Conservation (phyloP, 2,888 invertebrate genomes). For the Piscicola geometra region DNA sequence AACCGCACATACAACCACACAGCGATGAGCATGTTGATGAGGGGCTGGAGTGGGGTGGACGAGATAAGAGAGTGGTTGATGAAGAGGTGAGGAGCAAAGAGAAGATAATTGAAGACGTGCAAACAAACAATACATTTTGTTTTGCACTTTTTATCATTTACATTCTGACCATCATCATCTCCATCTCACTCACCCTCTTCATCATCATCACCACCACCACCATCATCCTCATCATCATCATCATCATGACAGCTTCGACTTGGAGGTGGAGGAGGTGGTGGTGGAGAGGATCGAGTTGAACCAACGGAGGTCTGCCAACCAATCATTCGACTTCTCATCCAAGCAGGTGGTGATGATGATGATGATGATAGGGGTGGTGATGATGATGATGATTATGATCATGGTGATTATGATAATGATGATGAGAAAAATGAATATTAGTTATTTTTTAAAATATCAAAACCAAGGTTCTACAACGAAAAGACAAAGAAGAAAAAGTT, state of each 20-base stretch:
- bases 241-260: background rate
- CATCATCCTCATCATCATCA: background rate
- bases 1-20: background rate
- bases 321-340: constrained; percentile 12
- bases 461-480: constrained; percentile 25
- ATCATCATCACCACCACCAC: background rate
- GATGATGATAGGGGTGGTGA: too few species aligned
- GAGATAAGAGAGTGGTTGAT: background rate
- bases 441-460: too few species aligned
- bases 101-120: too few species aligned
- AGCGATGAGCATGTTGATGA: constrained; percentile 3
- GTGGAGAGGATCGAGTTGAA: constrained; percentile 10
- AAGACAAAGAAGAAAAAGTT: constrained; percentile 16
- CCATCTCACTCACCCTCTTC: background rate
- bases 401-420: too few species aligned
- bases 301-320: background rate
- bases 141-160: too few species aligned
- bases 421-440: too few species aligned
- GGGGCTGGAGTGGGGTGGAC: background rate
- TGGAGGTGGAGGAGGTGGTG: background rate
- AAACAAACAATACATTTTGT: too few species aligned
- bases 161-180: background rate
- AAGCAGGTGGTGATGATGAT: constrained; percentile 8
- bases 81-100: background rate
- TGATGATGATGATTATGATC: too few species aligned